Evolutionary conservation across 2,888 invertebrate genomes (phyloP), one percentile per base, ranked within the genome.

Genomic region (Crepidodera aurea): DNA sequence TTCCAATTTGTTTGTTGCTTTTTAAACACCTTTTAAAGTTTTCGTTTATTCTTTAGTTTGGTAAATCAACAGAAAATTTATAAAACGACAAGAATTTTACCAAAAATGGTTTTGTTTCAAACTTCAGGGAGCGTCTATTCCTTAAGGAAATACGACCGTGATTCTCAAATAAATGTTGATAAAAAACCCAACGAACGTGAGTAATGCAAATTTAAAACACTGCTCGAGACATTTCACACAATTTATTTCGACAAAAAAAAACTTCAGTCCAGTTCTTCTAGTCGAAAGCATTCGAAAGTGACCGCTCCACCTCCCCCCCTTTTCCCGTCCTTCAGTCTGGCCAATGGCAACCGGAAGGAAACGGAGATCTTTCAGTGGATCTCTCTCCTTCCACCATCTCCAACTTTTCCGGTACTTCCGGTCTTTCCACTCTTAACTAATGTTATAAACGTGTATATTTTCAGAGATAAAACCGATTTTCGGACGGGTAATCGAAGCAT

Each of bases 261-360:
- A 55, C 15, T 29, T 34, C 13, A 58, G 40, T 40, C 40, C 58
- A 58, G 32, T 51, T 51, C 42, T 60, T 22, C 51, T 13, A 12
- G 42, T 19, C n/a, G 51, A 44, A 42, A 58, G 53, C 29, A 42
- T 29, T 29, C 46, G 19, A 56, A 58, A 64, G 61, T 61, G 64
- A 62, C 62, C 56, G 60, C 55, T 51, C 60, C 46, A 19, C 34
- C 16, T 18, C 32, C 10, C 34, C 32, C 10, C 15, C 48, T 51
- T 54, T 53, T 69, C 66, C 68, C 67, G 66, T 54, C 44, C 57
- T 55, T 37, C 64, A 42, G 51, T 53, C 53, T 61, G 68, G 67
- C 67, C 68, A 73, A 73, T 73, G 73, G 77, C 69, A 66, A 72
- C 68, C 73, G 75, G 73, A 76, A 75, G 75, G 74, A 74, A 75